Base-by-base conservation (phyloP, 1,140 invertebrate genomes). In the Trichonephila clavipes region DNA sequence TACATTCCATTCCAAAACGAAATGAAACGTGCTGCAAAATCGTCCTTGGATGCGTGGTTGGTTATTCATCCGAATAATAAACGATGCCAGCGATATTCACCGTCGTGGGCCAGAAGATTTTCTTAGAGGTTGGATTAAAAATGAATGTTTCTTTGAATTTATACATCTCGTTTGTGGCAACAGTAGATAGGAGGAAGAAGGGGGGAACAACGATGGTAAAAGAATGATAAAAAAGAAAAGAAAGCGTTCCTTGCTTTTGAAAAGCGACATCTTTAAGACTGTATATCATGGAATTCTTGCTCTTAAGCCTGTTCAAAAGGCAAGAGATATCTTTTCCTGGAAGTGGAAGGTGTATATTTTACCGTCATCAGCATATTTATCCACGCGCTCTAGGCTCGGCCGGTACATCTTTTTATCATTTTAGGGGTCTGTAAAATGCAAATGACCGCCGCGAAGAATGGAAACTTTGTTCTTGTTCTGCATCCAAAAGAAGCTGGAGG, bases 391-490 rank as follows among this genome's bases (percentile, higher is more conserved):
- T 28, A 44, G 44, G 40, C 51, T 83, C 19, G 21, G 44, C 19
- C 44, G 51, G 51, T 59, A 83, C 82, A 83, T 59, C 40, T 83
- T 59, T 59, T 83, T 83, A 83, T 83, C 82, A 83, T 59, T 83
- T 83, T 83, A 83, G 24, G 34, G 51, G 82, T 59, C 82, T 83
- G 82, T 83, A 59, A 83, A 83, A 83, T 83, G 82, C 82, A 83
- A 83, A 83, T 83, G 82, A 83, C 82, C 24, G 10, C 19, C 21
- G 19, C 40, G 40, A 83, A 83, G 82, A 83, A 83, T n/a, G 82
- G 82, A 51, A 83, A 83, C 82, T 83, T 83, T 83, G 82, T 83
- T 83, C 82, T 83, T 59, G 82, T 28, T 83, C 51, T 83, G 82
- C 82, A 83, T 83, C 82, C 82, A 83, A 83, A 83, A 59, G 82